These are phyloP conservation scores for Ancistrus triradiatus DNA, from an alignment of 2,113 vertebrate species.

Conservation along the genomic window DNA sequence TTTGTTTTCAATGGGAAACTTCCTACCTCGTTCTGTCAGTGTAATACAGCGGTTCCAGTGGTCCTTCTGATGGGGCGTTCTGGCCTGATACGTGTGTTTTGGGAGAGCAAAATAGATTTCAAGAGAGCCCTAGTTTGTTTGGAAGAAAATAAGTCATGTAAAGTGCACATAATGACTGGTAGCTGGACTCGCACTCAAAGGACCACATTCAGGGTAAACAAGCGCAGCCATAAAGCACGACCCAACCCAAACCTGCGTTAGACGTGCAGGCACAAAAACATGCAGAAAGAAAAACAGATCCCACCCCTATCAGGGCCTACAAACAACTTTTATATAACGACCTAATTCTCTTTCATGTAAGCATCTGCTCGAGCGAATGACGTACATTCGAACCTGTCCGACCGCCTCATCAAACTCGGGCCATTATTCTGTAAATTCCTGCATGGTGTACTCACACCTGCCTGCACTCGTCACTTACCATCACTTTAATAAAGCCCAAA, in stretches of 20 bases:
- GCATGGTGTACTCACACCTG: neutral
- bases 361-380: neutral
- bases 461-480: neutral
- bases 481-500: neutral
- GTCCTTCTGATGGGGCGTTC: no score
- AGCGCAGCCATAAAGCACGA: neutral
- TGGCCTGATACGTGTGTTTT: no score
- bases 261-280: neutral
- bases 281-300: neutral
- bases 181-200: no score
- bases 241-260: neutral
- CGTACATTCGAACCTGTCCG: conserved; percentile 1
- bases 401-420: neutral
- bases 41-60: no score
- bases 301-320: neutral
- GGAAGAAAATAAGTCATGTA: no score
- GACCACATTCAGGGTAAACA: no score
- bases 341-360: neutral
- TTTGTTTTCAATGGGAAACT: no score
- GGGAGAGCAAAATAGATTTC: no score
- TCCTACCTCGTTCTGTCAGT: no score
- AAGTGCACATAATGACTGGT: no score
- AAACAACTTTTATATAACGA: conserved; percentile 2
- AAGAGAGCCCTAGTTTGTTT: no score
- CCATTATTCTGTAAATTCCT: conserved; percentile 6